These are phyloP conservation scores for Dicycla oo DNA, from an alignment of 2,888 invertebrate genomes.

Conservation along the genomic window DNA sequence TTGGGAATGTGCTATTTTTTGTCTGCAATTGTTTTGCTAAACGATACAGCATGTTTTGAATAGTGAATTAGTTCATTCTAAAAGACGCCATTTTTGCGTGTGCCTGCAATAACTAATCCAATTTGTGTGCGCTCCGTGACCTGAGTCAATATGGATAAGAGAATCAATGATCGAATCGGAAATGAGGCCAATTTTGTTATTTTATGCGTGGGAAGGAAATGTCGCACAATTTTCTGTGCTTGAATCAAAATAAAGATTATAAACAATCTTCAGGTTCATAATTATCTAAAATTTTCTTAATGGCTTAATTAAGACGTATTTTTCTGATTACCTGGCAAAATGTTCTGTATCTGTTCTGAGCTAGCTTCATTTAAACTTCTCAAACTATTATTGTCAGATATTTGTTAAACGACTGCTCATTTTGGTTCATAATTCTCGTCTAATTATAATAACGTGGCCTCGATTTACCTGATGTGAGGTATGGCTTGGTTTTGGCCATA, in stretches of 20 bases:
- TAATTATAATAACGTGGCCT: slow-evolving; percentile 59
- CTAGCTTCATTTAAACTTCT: slow-evolving; percentile 1
- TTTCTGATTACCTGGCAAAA: neutral
- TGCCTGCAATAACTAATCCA: slow-evolving; percentile 70
- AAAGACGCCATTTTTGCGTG: slow-evolving; percentile 66
- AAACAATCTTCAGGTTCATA: neutral
- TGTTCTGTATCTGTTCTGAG: too few species aligned
- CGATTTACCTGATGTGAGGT: slow-evolving; percentile 58
- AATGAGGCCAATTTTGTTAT: slow-evolving; percentile 35
- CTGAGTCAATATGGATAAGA: slow-evolving; percentile 67
- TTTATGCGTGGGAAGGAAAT: slow-evolving; percentile 4
- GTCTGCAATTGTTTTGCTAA: slow-evolving; percentile 71
- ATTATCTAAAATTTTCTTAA: neutral
- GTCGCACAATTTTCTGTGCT: neutral
- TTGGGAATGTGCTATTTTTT: slow-evolving; percentile 64
- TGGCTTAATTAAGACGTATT: neutral
- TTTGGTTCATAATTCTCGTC: slow-evolving; percentile 25
- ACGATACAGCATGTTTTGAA: slow-evolving; percentile 55
- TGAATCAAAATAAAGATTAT: neutral
- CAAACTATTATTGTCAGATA: slow-evolving; percentile 39
- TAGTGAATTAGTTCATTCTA: slow-evolving; percentile 49
- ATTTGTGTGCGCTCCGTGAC: slow-evolving; percentile 72
- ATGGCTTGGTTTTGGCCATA: slow-evolving; percentile 54
- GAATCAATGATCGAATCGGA: slow-evolving; percentile 36
- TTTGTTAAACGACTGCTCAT: slow-evolving; percentile 39